Base-by-base conservation (phyloP, 2,797 vertebrate species). In the Gouania willdenowi region DNA sequence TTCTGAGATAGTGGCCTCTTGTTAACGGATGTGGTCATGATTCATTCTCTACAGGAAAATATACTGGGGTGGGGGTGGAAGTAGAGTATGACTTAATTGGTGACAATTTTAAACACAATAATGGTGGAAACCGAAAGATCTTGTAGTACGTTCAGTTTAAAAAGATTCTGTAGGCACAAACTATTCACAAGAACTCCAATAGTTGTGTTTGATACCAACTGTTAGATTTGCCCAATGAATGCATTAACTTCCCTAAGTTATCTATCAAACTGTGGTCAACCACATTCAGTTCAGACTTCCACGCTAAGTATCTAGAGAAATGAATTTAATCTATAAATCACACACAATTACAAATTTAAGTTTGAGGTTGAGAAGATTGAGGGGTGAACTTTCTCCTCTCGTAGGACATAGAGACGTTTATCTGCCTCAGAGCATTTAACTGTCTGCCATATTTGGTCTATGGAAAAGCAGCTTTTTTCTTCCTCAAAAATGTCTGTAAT, bases 371-470 rank as follows among this genome's bases (percentile, higher is more conserved):
- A 49, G 45, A 42, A 32, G 49, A 52, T 58, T 38, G 26, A 52
- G 65, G 52, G 56, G 62, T 60, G 48, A 32, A 55, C 36, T 30
- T 40, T 52, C 53, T 59, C 40, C 42, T 41, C 39, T 48, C 28
- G 24, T 33, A 37, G 14, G 18, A 20, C 42, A 50, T 71, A 68
- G 66, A 45, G 45, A 22, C 53, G 41, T 48, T 41, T 33, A 73
- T 58, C 49, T 55, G 38, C 39, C 39, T 51, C 34, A 30, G 33
- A 57, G 60, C 30, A 38, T 57, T 50, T 50, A 57, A 50, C 37
- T 47, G 40, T 38, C 35, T 33, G 26, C 44, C 54, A 42, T 61
- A 43, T 33, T 13, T 26, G 52, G 9, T 36, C 27, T 39, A 37
- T 24, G 36, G 18, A 25, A 66, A 11, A 45, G 45, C 10, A 23